phyloP scores from a whole-genome alignment of 2,113 vertebrate species.

The Amazona guildingii region DNA sequence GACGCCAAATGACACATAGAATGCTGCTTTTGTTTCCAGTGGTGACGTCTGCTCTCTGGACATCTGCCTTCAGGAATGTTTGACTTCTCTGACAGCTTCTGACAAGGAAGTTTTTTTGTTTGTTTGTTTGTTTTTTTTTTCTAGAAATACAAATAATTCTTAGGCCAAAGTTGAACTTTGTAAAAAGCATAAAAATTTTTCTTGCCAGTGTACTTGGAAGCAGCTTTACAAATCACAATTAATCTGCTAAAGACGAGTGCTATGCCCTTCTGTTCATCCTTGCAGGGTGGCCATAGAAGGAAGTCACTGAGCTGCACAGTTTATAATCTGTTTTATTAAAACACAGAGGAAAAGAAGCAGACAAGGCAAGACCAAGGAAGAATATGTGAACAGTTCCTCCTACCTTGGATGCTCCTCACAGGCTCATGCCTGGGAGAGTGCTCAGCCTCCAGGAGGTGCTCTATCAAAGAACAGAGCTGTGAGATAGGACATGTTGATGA shows the following conservation, averaged over 20 bases:
- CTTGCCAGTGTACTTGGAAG: not conserved
- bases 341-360: not conserved
- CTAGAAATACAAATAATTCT: not conserved
- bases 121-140: not conserved
- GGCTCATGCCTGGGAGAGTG: accelerated
- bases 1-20: not conserved
- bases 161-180: not conserved
- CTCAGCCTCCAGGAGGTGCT: not conserved
- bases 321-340: not conserved
- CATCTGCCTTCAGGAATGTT: not conserved
- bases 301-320: not conserved
- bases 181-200: not conserved
- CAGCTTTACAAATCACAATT: not conserved
- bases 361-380: not conserved
- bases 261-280: not conserved
- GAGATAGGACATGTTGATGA: not conserved
- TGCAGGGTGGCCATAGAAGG: not conserved
- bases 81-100: not conserved
- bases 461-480: accelerated
- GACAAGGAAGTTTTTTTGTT: not conserved
- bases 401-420: not conserved
- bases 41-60: not conserved
- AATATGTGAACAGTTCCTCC: not conserved
- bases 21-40: not conserved
- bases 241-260: not conserved